Evolutionary conservation across 2,888 invertebrate genomes (phyloP), one percentile per base, ranked within the genome.

Genomic region (Coleophora flavipennella): DNA sequence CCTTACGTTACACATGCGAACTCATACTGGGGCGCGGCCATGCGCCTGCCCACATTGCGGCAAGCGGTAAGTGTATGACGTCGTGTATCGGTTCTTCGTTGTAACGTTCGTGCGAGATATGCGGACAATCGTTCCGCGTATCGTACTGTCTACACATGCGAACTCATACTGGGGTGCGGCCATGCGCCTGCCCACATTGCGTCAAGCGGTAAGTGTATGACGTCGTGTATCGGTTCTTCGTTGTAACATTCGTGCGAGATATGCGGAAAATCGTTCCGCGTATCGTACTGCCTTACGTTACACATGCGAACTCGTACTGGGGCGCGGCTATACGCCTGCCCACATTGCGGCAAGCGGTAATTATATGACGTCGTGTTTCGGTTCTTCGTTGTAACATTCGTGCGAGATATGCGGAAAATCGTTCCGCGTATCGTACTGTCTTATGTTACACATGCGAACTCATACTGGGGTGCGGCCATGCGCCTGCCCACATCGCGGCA

Each of bases 221-320:
- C n/a, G n/a, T n/a, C n/a, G n/a, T n/a, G n/a, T n/a, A n/a, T n/a
- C n/a, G n/a, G n/a, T n/a, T n/a, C n/a, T n/a, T n/a, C n/a, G n/a
- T n/a, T n/a, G n/a, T n/a, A n/a, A n/a, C 91, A 93, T 56, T 83
- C 88, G 39, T 93, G 93, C 55, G 91, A 91, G 63, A 90, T 93
- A 26, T 93, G 93, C 60, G 92, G 92, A 34, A 93, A 93, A 67
- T 87, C 90, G 3, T 93, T 93, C 73, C 87, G 93, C 9, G 93
- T 93, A 14, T 89, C 91, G 38, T 93, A 93, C 62, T 93, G 93
- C 43, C 76, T 93, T 35, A 93, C 92, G 0, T 72, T 93, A 8
- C 93, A 93, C 65, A 89, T 93, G 87, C 87, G 93, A 39, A 92
- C 92, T 8, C 93, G 93, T 68, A 91, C 92, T 0, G 92, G 92